Conservation (phyloP, 1,140 invertebrate species). For the Drosophila pseudoananassae region DNA sequence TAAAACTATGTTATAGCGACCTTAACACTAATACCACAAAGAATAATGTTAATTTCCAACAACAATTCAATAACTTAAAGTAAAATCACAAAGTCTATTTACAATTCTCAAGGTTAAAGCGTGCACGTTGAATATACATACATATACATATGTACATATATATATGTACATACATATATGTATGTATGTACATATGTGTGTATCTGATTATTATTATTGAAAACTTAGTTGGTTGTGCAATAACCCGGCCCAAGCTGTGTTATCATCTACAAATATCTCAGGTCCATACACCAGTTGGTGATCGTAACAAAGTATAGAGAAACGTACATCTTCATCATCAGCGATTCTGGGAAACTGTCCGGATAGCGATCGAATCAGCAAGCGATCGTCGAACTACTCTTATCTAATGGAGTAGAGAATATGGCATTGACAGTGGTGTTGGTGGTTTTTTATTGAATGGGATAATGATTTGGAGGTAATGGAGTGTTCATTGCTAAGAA, state of each 20-base stretch:
- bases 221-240: conserved; percentile 36
- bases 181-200: background rate
- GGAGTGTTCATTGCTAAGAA: background rate
- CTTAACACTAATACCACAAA: conserved; percentile 25
- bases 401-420: conserved; percentile 58
- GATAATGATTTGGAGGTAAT: background rate
- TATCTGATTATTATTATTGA: conserved; percentile 35
- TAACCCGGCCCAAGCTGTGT: conserved; percentile 25
- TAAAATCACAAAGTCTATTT: conserved; percentile 54
- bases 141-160: too few relatives aligned
- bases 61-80: conserved; percentile 33
- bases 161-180: too few relatives aligned
- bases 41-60: conserved; percentile 52
- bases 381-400: conserved; percentile 30
- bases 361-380: conserved; percentile 29
- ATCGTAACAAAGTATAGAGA: conserved; percentile 24
- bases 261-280: conserved; percentile 18
- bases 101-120: conserved; percentile 46
- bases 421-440: conserved; percentile 42
- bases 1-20: conserved; percentile 3
- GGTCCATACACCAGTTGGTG: conserved; percentile 38
- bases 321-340: conserved; percentile 36
- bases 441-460: conserved; percentile 1
- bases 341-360: conserved; percentile 15
- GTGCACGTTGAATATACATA: conserved; percentile 2